Base-by-base conservation (phyloP, 2,797 vertebrate species). In the Neostethus bicornis region DNA sequence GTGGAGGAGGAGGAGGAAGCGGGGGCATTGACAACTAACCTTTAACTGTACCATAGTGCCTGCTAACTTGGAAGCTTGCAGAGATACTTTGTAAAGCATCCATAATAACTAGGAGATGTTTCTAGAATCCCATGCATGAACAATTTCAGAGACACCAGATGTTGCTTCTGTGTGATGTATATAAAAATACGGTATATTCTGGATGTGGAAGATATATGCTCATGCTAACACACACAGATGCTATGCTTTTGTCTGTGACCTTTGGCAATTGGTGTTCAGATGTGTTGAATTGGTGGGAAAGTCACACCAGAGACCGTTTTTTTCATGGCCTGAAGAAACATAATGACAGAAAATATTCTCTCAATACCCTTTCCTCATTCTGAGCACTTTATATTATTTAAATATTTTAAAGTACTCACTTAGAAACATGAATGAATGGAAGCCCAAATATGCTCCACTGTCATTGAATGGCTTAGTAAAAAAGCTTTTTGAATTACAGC, bases 181-280 rank as follows among this genome's bases (percentile, higher is more conserved):
- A n/a, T n/a, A n/a, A n/a, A n/a, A n/a, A n/a, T n/a, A n/a, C n/a
- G n/a, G n/a, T n/a, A n/a, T n/a, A n/a, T n/a, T n/a, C n/a, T n/a
- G n/a, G n/a, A n/a, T n/a, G n/a, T n/a, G n/a, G n/a, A n/a, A n/a
- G n/a, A n/a, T n/a, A n/a, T 26, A 34, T 21, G 5, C n/a, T 24
- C 25, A 43, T 9, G 44, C 31, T 14, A 2, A 34, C 28, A 17
- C 24, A 23, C 25, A 16, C 7, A 47, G 34, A 46, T 10, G 2
- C 37, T 32, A 26, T 38, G 48, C 13, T 51, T 26, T 38, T 35
- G 13, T 35, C 23, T 8, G 0, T 52, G 44, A 66, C 49, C 58
- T 59, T 42, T 56, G 19, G 21, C 52, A 44, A 61, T 64, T 58
- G n/a, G 16, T 42, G 34, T 55, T 35, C 19, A 45, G 35, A 21